Base-by-base conservation (phyloP, 2,797 vertebrate genomes). In the Gastrophryne carolinensis region DNA sequence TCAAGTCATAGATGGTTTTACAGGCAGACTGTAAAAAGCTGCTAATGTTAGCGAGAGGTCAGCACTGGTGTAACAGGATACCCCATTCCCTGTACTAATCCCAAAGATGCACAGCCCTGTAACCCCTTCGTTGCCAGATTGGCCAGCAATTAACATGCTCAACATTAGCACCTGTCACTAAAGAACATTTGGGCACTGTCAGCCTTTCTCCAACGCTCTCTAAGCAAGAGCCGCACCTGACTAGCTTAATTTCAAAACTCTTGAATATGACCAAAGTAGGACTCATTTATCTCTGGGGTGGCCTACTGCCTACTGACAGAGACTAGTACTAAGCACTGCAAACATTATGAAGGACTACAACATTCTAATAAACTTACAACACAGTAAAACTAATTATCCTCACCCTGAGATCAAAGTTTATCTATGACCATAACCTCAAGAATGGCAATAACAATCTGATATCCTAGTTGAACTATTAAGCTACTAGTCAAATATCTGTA, bases 1-100 rank as follows among this genome's bases (percentile, higher is more conserved):
- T 66, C 44, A 23, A 12, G 37, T 19, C 49, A 80, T 72, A 54
- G 64, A 67, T 78, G 66, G 23, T 76, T 63, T 78, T 79, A 74
- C 66, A 82, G 75, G 80, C 73, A 58, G 58, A 23, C 64, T 73
- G 58, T 57, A 76, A 61, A 83, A 84, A 82, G 75, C 26, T 79
- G 67, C 85, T 86, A 82, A 83, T 81, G 65, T 23, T 78, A 79
- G 70, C 70, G 79, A 75, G 79, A 58, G 21, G 73, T 79, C 83
- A 84, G 73, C 44, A 81, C 27, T 79, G 69, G 58, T 86, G 85
- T 84, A 85, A 89, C 72, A 64, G 60, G 85, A 90, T 84, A 79
- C 11, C 71, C 76, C 75, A 41, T 41, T 53, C 35, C 50, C 86
- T 81, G 82, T 82, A 85, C 77, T 76, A 85, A 86, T 79, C 62